phyloP scores from a whole-genome alignment of 2,113 vertebrate genomes.

The Rhegmatorhina hoffmannsi region DNA sequence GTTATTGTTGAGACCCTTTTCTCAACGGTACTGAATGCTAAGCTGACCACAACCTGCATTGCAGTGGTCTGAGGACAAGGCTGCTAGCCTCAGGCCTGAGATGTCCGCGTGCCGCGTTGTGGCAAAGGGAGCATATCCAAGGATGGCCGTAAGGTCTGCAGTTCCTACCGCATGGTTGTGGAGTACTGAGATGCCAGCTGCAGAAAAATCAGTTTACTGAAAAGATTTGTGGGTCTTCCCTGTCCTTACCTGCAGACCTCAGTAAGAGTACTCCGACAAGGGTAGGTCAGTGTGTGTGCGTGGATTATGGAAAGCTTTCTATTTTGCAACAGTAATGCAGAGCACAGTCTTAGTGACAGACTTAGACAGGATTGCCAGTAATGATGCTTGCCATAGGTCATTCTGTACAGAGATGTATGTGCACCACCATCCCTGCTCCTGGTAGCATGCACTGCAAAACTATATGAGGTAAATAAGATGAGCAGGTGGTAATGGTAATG shows the following conservation, averaged over 20 bases:
- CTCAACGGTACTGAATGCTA: background rate
- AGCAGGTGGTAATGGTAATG: background rate
- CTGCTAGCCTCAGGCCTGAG: background rate
- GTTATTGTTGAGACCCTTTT: background rate
- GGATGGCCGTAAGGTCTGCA: background rate
- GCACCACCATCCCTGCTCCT: background rate
- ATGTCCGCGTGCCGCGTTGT: background rate
- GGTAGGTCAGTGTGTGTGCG: fast-evolving
- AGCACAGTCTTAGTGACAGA: background rate
- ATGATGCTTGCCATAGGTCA: background rate
- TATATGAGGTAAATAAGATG: background rate
- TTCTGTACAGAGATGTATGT: background rate
- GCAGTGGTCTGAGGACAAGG: background rate
- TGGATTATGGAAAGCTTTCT: background rate
- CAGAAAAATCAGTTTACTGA: background rate
- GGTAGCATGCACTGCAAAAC: background rate
- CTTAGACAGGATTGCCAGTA: background rate
- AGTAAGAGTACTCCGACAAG: background rate
- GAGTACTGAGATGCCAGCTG: background rate
- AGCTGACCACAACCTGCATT: background rate
- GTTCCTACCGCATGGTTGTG: background rate
- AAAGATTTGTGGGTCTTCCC: background rate
- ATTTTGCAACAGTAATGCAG: background rate
- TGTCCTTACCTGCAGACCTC: background rate
- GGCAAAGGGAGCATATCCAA: background rate